Base-by-base conservation (phyloP, 2,888 invertebrate species). In the Selenia dentaria region DNA sequence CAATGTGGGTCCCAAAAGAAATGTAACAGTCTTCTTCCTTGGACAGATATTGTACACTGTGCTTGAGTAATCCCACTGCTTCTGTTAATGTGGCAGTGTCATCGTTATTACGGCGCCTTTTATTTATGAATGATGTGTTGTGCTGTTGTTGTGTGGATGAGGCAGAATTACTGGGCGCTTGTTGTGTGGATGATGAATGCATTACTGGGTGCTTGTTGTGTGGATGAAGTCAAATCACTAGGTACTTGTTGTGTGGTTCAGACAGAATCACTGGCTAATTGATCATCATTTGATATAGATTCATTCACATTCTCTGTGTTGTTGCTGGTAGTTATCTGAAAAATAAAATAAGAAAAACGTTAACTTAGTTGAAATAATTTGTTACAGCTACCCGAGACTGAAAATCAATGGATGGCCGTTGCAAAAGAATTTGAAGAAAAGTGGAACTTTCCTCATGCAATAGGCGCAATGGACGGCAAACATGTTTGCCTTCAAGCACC, bases 31-130 rank as follows among this genome's bases (percentile, higher is more conserved):
- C 16, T 16, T 16, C 16, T 16, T 16, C 16, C 52, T 55, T 49
- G 49, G 52, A 47, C 47, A 46, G 52, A 55, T 50, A 52, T 50
- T 50, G 49, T 50, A 50, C 49, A 51, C 45, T 49, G 49, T 51
- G 55, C 51, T 55, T 49, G 52, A 50, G 51, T 50, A 52, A 50
- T 55, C 49, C 38, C 37, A 50, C 46, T 55, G 55, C 46, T 49
- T 51, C 46, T 46, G 45, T 42, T 46, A 51, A 46, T 39, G 34
- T 46, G 39, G 38, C 46, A 51, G 42, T 51, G 38, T 16, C 16
- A 16, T 16, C 16, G 16, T 22, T 22, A 22, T 22, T 22, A 22
- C 22, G 22, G 22, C 22, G 6, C 22, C 22, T 22, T 22, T 22
- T n/a, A n/a, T n/a, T n/a, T n/a, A n/a, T n/a, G n/a, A n/a, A n/a